phyloP scores from a whole-genome alignment of 2,888 invertebrate species.

The Baccha elongata region DNA sequence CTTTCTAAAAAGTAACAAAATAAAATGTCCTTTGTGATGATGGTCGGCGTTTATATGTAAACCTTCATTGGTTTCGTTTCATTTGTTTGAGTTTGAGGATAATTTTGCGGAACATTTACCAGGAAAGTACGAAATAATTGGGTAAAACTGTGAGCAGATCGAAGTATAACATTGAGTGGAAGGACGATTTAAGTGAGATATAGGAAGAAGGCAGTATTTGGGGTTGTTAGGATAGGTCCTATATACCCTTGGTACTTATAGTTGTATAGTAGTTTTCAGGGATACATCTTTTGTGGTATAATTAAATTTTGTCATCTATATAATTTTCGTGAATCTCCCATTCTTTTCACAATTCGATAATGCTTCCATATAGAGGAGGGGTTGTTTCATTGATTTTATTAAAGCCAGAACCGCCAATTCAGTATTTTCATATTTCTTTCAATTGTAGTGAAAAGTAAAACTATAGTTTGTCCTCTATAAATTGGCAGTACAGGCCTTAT shows the following conservation, averaged over 20 bases:
- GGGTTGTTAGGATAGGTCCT: not conserved
- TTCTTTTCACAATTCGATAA: no score
- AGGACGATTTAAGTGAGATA: not conserved
- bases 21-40: conserved; percentile 41
- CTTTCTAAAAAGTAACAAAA: conserved; percentile 32
- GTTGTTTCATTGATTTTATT: no score
- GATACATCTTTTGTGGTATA: conserved; percentile 5
- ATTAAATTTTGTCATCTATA: no score
- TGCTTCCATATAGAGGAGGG: no score
- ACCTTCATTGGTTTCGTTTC: conserved; percentile 43
- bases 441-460: no score
- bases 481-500: no score
- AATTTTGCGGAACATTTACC: conserved; percentile 72
- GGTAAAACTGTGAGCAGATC: conserved; percentile 54
- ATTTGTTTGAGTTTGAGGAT: conserved; percentile 44
- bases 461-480: no score
- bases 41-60: conserved; percentile 33
- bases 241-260: conserved; percentile 14
- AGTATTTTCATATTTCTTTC: no score
- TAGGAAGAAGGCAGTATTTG: not conserved
- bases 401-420: no score
- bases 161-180: conserved; percentile 27
- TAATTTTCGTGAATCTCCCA: no score
- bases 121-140: conserved; percentile 70
- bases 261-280: conserved; percentile 2